Conservation (phyloP, 30 jellyfish, hydroid and myxozoan species). For the Hydra vulgaris region DNA sequence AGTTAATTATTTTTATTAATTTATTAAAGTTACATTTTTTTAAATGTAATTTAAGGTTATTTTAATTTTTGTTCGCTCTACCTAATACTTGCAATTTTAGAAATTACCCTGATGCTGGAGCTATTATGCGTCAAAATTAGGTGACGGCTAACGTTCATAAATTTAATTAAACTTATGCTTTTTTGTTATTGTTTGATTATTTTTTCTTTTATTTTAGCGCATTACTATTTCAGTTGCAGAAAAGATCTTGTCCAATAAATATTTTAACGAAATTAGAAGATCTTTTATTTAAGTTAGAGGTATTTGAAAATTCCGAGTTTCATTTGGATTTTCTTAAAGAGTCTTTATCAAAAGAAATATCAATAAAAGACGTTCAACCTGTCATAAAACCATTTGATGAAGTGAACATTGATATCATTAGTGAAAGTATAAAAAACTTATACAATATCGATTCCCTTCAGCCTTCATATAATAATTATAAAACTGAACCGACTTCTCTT, state of each 20-base stretch:
- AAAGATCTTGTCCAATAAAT: background rate
- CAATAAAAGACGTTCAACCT: background rate
- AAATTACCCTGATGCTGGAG: too few species aligned
- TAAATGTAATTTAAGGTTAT: too few species aligned
- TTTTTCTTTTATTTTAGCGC: background rate
- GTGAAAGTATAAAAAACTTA: background rate
- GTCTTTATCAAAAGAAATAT: background rate
- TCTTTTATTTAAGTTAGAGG: background rate
- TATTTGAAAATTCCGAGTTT: background rate
- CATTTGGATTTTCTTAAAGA: background rate
- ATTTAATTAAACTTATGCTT: too few species aligned
- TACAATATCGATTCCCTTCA: background rate
- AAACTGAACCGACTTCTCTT: background rate
- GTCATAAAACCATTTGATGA: background rate
- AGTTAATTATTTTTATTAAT: too few species aligned
- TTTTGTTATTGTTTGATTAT: background rate
- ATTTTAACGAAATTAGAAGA: background rate
- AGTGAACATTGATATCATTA: background rate
- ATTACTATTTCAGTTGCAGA: background rate
- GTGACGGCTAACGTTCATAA: too few species aligned
- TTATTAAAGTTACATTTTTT: too few species aligned
- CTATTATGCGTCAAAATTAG: too few species aligned
- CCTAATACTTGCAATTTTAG: too few species aligned
- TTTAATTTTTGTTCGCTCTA: too few species aligned
- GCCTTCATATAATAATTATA: background rate